phyloP scores from a whole-genome alignment of 2,797 vertebrate species.

The Hemibagrus guttatus region DNA sequence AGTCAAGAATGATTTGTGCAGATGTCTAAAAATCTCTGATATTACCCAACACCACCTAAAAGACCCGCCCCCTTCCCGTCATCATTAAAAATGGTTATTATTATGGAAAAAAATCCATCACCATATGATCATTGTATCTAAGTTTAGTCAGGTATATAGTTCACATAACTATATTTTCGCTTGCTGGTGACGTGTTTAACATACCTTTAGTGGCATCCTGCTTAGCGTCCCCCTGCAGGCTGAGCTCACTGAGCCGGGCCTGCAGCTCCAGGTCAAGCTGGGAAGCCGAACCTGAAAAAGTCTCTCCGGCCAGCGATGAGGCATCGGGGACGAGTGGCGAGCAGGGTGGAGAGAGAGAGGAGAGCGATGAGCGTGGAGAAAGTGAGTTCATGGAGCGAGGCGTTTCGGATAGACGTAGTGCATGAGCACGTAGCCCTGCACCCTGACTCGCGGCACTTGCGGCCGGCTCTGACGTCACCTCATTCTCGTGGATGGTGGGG shows the following conservation, averaged over 20 bases:
- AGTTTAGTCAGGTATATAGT: not conserved
- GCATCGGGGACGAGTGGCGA: constrained; percentile 86
- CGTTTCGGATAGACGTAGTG: constrained; percentile 84
- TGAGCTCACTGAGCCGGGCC: constrained; percentile 77
- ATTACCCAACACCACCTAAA: not conserved
- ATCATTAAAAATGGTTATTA: not conserved
- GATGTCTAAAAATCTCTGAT: not conserved
- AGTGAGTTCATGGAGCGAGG: constrained; percentile 90
- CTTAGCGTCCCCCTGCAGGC: constrained; percentile 67
- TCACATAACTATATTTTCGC: not conserved
- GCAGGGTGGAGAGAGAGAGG: constrained; percentile 93
- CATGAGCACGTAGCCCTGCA: constrained; percentile 74
- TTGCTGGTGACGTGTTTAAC: constrained; percentile 40
- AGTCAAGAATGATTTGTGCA: not conserved
- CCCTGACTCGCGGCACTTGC: constrained; percentile 43
- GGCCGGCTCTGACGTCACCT: constrained; percentile 73
- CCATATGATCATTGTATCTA: too few relatives aligned
- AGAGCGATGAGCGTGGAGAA: constrained; percentile 94
- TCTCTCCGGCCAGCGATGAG: constrained; percentile 80
- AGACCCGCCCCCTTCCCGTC: not conserved
- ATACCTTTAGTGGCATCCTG: constrained; percentile 59
- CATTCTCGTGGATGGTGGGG: constrained; percentile 93
- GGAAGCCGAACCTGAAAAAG: constrained; percentile 72
- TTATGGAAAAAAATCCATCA: not conserved
- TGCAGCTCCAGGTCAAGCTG: constrained; percentile 78